phyloP scores from a whole-genome alignment of 2,888 invertebrate species.

The Clanis bilineata region DNA sequence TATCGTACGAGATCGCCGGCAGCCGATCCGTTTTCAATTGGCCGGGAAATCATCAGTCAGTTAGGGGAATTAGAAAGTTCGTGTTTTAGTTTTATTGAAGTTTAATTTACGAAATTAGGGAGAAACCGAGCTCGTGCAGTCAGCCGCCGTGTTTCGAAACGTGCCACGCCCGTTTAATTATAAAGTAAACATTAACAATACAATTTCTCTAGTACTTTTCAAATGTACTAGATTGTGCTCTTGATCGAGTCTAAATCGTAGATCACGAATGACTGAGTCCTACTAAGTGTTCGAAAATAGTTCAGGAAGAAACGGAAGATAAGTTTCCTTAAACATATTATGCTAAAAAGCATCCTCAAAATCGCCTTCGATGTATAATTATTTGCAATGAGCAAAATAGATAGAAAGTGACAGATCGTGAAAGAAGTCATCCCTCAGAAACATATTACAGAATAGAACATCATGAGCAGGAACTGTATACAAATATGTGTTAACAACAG shows the following conservation, averaged over 20 bases:
- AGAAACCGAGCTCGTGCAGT: conserved; percentile 6
- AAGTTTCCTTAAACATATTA: too few relatives aligned
- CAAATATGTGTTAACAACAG: too few relatives aligned
- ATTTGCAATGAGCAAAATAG: too few relatives aligned
- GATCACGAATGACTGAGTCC: too few relatives aligned
- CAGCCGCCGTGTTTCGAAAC: conserved; percentile 3
- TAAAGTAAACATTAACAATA: conserved; percentile 11
- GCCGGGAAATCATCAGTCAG: conserved; percentile 46
- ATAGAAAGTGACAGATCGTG: too few relatives aligned
- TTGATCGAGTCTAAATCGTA: neutral
- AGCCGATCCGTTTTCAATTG: conserved; percentile 47
- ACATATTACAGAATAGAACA: too few relatives aligned
- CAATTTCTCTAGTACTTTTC: neutral
- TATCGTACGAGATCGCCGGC: conserved; percentile 47
- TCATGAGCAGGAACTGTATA: too few relatives aligned
- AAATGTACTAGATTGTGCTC: neutral
- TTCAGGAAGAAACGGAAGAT: too few relatives aligned
- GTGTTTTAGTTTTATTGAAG: conserved; percentile 14
- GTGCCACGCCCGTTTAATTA: conserved; percentile 12
- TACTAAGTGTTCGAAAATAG: too few relatives aligned
- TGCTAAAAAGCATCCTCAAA: too few relatives aligned
- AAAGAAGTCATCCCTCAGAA: too few relatives aligned
- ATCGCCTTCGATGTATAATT: too few relatives aligned
- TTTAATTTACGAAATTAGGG: conserved; percentile 14
- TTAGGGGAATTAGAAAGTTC: conserved; percentile 42